Base-by-base conservation (phyloP, 2,888 invertebrate species). In the Ctenicera cuprea region DNA sequence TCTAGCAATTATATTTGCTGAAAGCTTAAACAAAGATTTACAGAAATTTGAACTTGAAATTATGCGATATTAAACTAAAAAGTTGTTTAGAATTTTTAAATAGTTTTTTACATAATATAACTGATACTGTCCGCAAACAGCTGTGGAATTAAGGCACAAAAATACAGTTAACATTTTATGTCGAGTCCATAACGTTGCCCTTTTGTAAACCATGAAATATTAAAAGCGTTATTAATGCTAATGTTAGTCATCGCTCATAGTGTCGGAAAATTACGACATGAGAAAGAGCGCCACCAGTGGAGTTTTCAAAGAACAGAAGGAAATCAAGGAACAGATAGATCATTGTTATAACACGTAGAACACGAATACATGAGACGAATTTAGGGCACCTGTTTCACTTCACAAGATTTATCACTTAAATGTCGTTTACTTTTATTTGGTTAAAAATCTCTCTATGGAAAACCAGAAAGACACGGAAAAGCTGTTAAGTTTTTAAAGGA, bases 171-270 rank as follows among this genome's bases (percentile, higher is more conserved):
- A 59, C 37, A 59, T 37, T 38, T 16, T 59, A 37, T 12, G 57
- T 38, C 57, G 18, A 37, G 16, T 12, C 38, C 5, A 7, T 38
- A 54, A 38, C 3, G 57, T 59, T 37, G 37, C 26, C 57, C 57
- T 59, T 48, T 59, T 37, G 57, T 59, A 59, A 59, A 59, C 37
- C 37, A 18, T 59, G 57, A 59, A 59, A 59, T 37, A 59, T 59
- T 59, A 59, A 33, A 20, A 33, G 16, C 11, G 16, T 59, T 59
- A 59, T 59, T 59, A 59, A 59, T 59, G 26, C 57, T 37, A 59
- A 59, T 59, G 57, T 37, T 18, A 38, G 57, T 37, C 37, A 59
- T 59, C 57, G 57, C 57, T 59, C 37, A 59, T 59, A 11, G 20
- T 59, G 37, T 37, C 26, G 57, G 57, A 33, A 59, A 33, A 33